phyloP scores from a whole-genome alignment of 92 coral and sea anemone genomes.

The Ricordea florida region DNA sequence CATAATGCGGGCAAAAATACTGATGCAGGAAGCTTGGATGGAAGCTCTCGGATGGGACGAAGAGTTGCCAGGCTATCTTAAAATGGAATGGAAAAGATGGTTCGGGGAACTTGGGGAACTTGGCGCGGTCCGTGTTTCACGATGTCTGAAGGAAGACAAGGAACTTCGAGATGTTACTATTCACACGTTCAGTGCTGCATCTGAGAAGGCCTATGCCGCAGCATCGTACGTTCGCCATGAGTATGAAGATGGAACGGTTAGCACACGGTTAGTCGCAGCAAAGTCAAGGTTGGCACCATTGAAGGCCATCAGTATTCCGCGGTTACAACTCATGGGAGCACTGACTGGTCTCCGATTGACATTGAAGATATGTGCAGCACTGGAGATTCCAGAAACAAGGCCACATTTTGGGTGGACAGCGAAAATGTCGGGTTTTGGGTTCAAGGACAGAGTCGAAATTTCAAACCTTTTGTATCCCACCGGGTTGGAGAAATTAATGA shows the following conservation, averaged over 20 bases:
- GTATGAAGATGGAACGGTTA: not conserved
- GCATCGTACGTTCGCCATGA: not conserved
- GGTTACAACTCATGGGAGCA: slow-evolving; percentile 61
- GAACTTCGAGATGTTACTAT: slow-evolving; percentile 26
- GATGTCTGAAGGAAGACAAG: too few relatives aligned
- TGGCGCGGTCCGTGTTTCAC: not conserved
- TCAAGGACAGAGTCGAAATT: slow-evolving; percentile 48
- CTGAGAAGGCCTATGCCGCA: too few relatives aligned
- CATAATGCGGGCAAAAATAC: slow-evolving; percentile 12
- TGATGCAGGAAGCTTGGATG: slow-evolving; percentile 38
- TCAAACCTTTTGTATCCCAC: slow-evolving; percentile 54
- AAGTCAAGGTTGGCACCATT: slow-evolving; percentile 32
- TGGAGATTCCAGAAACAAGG: slow-evolving; percentile 11
- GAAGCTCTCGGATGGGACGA: slow-evolving; percentile 35
- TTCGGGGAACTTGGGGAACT: not conserved
- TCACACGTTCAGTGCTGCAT: too few relatives aligned
- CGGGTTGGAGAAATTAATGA: slow-evolving; percentile 49
- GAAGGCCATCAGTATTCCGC: slow-evolving; percentile 44
- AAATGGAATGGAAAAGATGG: too few relatives aligned
- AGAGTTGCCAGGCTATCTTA: not conserved
- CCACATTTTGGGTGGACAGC: slow-evolving; percentile 54
- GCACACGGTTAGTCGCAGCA: slow-evolving; percentile 7
- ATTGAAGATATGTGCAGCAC: slow-evolving; percentile 21
- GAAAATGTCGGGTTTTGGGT: slow-evolving; percentile 48
- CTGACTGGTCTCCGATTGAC: slow-evolving; percentile 38